Evolutionary conservation across 2,888 invertebrate genomes (phyloP), one percentile per base, ranked within the genome.

Genomic region (Rugalucina vietnamica): DNA sequence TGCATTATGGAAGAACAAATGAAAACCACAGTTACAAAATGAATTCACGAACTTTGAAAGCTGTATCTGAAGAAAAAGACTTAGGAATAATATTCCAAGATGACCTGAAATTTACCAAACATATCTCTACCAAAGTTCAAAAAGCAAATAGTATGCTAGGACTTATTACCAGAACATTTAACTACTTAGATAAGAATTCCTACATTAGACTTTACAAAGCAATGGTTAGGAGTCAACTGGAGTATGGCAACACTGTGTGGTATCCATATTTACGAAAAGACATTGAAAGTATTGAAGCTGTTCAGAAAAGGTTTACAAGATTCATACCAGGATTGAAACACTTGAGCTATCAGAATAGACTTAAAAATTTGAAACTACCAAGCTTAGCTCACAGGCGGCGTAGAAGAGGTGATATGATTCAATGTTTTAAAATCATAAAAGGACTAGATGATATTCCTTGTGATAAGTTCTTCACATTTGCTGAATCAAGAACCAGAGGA

Each of bases 111-210:
- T 80, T 80, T 43, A 36, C 12, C n/a, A 69, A 76, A 34, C 76
- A 81, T 54, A 76, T 79, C 10, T 37, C 79, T 18, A 57, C 21
- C 29, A 83, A 83, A 37, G 37, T 83, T 43, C 77, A 79, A 24
- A 83, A 83, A 60, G 76, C 79, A 18, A 83, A 83, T 43, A 79
- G 72, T 49, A 79, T 79, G 21, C 21, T 75, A 18, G 73, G 74
- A 18, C 34, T 83, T 14, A 79, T 83, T 1, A 43, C 14, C 10
- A 69, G 75, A 73, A 34, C 50, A 43, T 75, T 50, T 90, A 43
- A 74, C 12, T 74, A 65, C 69, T 37, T 79, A 1, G 57, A 79
- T 12, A 79, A 74, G 49, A n/a, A 79, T 32, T 65, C 74, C n/a
- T 74, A 43, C 39, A 50, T 79, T 1, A 60, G 37, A 36, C 37